Base-by-base conservation (phyloP, 2,797 vertebrate species). In the Forpus xanthops region DNA sequence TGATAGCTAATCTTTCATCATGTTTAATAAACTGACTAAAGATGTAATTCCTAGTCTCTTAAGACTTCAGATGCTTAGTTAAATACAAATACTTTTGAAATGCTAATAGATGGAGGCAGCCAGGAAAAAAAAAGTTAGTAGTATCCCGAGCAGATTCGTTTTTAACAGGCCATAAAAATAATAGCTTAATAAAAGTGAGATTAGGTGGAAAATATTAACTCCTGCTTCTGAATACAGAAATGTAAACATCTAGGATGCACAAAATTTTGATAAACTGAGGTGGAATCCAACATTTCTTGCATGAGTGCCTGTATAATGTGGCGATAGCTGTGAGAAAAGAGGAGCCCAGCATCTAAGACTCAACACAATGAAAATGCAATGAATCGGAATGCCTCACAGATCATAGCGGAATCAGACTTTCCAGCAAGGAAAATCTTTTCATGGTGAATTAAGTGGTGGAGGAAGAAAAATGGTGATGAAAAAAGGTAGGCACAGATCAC, bases 381-480 rank as follows among this genome's bases (percentile, higher is more conserved):
- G 99, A 99, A 98, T 99, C 98, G 98, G 99, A 99, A 99, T 99
- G 99, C 98, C 98, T 99, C 99, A 98, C 98, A 98, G 99, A 99
- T 99, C 99, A 99, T 99, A 99, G 99, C 97, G 98, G 98, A 99
- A 99, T 99, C 99, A 99, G 98, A 99, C 99, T 99, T 99, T 99
- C 99, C 99, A 99, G 99, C 99, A 99, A 99, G 99, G 99, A 99
- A 99, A 99, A 99, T 99, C 99, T 99, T 99, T 99, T 99, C 99
- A 99, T 98, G 99, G 99, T 97, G 98, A 99, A 99, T 99, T 99
- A 99, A 98, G 98, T 98, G 98, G 98, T 98, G 98, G 98, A 98
- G 98, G 98, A 98, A 98, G 98, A 98, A 99, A 98, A 98, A 99
- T 98, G 98, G 98, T 98, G 98, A 99, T 98, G 98, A 98, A 98